Conservation (phyloP, 1,140 invertebrate species). For the Drosophila repleta region DNA sequence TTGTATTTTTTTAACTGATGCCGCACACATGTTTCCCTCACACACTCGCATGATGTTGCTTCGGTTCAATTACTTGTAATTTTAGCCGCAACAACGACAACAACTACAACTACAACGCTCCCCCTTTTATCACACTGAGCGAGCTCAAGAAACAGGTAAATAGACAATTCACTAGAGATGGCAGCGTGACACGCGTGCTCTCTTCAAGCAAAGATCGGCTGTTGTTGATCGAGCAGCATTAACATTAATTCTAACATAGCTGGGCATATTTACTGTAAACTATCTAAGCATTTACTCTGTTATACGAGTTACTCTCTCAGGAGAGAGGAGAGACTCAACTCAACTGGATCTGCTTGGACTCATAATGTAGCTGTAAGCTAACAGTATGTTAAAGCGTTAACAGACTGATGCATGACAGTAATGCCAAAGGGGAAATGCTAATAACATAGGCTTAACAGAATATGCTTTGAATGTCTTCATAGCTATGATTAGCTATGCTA, state of each 20-base stretch:
- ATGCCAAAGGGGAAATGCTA: not conserved
- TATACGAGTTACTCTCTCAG: no score
- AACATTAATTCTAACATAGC: no score
- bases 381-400: not conserved
- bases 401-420: not conserved
- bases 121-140: slow-evolving; percentile 15
- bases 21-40: slow-evolving; percentile 63
- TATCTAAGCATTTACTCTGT: no score
- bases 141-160: slow-evolving; percentile 33
- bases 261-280: no score
- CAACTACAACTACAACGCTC: slow-evolving; percentile 12
- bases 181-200: not conserved
- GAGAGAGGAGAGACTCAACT: no score
- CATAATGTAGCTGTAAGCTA: no score
- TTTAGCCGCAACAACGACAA: slow-evolving; percentile 71
- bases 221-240: not conserved
- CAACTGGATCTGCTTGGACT: no score
- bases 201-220: no score
- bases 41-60: slow-evolving; percentile 39
- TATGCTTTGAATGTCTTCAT: not conserved
- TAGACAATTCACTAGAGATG: slow-evolving; percentile 22
- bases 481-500: not conserved
- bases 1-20: slow-evolving; percentile 50
- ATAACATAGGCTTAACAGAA: not conserved
- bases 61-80: slow-evolving; percentile 80